Base-by-base conservation (phyloP, 2,888 invertebrate species). In the Cheilosia impressa region DNA sequence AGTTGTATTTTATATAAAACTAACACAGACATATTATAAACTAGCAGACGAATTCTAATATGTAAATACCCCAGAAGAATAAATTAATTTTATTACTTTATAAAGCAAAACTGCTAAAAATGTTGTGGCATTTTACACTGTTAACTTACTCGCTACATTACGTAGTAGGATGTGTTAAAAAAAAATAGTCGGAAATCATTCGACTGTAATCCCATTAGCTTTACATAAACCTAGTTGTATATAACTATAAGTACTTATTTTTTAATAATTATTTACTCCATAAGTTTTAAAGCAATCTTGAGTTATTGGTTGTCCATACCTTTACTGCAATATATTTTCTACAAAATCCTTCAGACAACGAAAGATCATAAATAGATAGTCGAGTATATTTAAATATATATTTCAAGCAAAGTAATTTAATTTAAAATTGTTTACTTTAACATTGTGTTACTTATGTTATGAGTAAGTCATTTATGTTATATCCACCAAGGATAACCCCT, bases 1-100 rank as follows among this genome's bases (percentile, higher is more conserved):
- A 87, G 87, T 87, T 87, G 77, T 84, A 84, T 84, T 79, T 84
- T 84, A 69, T 75, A 79, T 62, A 60, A 72, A 55, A 45, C 31
- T 65, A 77, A 73, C 13, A 68, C 38, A 65, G 34, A 66, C 53
- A 78, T 52, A 69, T 75, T 75, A 65, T 45, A 34, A 57, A 45
- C 5, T 41, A 69, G 52, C 31, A 53, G 45, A 55, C 31, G 27
- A 38, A 47, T 43, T 71, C 69, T 43, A 19, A 72, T 87, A 83
- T 87, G 82, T 85, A 88, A 71, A 87, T 79, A 87, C 2, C 31
- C 17, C 43, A 50, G 7, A 69, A 45, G 79, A 79, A 79, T 71
- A 79, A 85, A 58, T 72, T 73, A 72, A 71, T 47, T 52, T 57
- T 73, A 45, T 58, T 66, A 31, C 47, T 52, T 63, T 57, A 15